Evolutionary conservation across 2,888 invertebrate genomes (phyloP).

Genomic region (Agrochola litura): DNA sequence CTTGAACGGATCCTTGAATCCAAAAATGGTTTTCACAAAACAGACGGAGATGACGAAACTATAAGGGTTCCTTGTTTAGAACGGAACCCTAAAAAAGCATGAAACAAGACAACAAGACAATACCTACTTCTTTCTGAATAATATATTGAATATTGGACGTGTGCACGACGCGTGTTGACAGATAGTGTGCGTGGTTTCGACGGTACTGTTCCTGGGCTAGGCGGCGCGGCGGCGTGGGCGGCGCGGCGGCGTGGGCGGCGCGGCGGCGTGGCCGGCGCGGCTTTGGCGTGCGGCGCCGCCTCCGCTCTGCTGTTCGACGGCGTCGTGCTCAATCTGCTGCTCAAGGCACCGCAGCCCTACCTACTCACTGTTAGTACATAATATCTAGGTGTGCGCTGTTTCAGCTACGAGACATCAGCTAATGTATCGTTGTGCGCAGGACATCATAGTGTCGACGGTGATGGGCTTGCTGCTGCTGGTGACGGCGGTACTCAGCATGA

Average conservation of each 20-base stretch:
- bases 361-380: conserved; percentile 72
- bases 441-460: conserved; percentile 73
- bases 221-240: conserved; percentile 57
- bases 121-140: no score
- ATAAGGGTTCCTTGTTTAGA: no score
- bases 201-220: conserved; percentile 67
- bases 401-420: background rate
- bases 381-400: background rate
- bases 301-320: conserved; percentile 69
- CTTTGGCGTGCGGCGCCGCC: conserved; percentile 61
- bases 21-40: no score
- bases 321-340: conserved; percentile 67
- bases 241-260: conserved; percentile 29
- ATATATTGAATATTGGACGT: no score
- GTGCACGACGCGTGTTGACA: conserved; percentile 37
- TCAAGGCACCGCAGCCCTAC: conserved; percentile 71
- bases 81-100: no score
- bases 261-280: conserved; percentile 53
- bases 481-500: conserved; percentile 70
- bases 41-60: no score
- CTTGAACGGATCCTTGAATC: no score
- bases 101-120: no score
- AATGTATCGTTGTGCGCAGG: conserved; percentile 65
- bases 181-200: conserved; percentile 67
- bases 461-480: conserved; percentile 73